These are phyloP conservation scores for Suncus etruscus DNA, from an alignment of 2,113 vertebrate species.

Conservation along the genomic window DNA sequence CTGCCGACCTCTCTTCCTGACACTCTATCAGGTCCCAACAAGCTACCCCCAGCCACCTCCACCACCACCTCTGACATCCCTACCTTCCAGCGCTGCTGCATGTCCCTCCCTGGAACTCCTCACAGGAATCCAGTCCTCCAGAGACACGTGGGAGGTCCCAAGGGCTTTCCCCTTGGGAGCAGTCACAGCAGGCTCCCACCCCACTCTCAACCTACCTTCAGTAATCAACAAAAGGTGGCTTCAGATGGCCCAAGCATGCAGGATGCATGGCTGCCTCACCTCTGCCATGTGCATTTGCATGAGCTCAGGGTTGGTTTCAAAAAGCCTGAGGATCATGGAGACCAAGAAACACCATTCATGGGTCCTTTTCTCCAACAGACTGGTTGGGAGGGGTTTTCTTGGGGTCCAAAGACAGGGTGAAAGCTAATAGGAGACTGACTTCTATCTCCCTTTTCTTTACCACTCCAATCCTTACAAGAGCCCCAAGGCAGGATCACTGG, in stretches of 20 bases:
- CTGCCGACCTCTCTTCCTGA: no score
- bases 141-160: background rate
- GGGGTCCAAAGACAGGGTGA: background rate
- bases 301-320: background rate
- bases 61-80: background rate
- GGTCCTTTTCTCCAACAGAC: background rate
- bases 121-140: constrained; percentile 38
- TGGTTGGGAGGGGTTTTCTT: rapidly evolving
- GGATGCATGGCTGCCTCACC: no score
- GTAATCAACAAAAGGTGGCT: background rate
- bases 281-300: background rate
- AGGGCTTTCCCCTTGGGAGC: constrained; percentile 7
- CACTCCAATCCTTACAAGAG: background rate
- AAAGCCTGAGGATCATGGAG: background rate
- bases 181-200: background rate
- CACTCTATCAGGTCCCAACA: background rate
- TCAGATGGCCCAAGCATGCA: background rate
- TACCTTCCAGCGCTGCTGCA: background rate
- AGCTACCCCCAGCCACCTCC: background rate
- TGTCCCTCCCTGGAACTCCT: background rate
- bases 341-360: background rate
- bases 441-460: background rate
- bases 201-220: background rate
- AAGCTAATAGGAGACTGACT: background rate
- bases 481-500: background rate